Conservation (phyloP, 2,888 invertebrate genomes). For the Therioaphis trifolii region DNA sequence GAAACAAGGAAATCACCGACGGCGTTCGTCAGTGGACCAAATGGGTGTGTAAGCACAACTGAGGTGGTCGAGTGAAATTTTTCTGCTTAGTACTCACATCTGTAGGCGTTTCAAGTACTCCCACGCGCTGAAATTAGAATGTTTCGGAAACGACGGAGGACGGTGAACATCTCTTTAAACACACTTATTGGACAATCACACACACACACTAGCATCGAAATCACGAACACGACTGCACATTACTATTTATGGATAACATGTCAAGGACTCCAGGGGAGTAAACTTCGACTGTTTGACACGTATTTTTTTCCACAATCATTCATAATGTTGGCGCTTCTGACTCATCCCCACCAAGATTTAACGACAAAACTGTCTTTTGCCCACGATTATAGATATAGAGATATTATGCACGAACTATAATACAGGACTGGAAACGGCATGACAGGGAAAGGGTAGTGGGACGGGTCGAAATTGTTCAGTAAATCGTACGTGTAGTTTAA, state of each 20-base stretch:
- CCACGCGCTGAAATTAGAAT: conserved; percentile 46
- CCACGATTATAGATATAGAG: too few relatives aligned
- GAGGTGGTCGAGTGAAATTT: conserved; percentile 3
- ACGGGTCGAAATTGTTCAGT: too few relatives aligned
- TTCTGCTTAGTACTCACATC: conserved; percentile 55
- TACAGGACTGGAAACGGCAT: too few relatives aligned
- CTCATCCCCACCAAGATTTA: conserved; percentile 23
- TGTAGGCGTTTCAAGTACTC: conserved; percentile 57
- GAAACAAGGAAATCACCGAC: not conserved
- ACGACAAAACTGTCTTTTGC: too few relatives aligned
- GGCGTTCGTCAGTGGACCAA: not conserved
- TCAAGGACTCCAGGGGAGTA: conserved; percentile 43
- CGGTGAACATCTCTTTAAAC: not conserved
- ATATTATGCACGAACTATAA: too few relatives aligned
- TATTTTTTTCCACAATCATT: not conserved
- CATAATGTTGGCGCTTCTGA: conserved; percentile 43
- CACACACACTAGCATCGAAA: conserved; percentile 1
- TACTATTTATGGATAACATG: conserved; percentile 61
- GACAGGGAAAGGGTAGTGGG: too few relatives aligned
- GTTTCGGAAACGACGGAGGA: not conserved
- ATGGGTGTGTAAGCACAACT: conserved; percentile 36
- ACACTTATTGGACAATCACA: not conserved
- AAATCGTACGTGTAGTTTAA: too few relatives aligned
- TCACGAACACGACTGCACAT: conserved; percentile 55
- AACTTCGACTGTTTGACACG: not conserved